phyloP scores from a whole-genome alignment of 2,113 vertebrate species.

The Triplophysa rosa region DNA sequence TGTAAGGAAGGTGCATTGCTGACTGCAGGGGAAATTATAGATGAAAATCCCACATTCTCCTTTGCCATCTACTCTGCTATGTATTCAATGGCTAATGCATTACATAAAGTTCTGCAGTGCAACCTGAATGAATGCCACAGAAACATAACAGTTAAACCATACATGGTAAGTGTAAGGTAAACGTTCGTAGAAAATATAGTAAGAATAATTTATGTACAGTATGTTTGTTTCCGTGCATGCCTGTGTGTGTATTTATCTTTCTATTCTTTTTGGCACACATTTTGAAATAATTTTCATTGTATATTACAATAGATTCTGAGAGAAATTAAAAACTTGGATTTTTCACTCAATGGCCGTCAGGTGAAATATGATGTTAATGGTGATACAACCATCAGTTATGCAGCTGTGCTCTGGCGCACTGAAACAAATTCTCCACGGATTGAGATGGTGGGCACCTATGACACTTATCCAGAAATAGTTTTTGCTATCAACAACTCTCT shows the following conservation, averaged over 20 bases:
- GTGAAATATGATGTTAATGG: constrained; percentile 68
- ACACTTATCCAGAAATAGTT: constrained; percentile 42
- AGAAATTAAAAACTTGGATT: constrained; percentile 61
- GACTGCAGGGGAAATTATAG: not conserved
- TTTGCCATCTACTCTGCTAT: constrained; percentile 71
- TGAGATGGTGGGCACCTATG: constrained; percentile 71
- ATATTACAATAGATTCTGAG: constrained; percentile 52
- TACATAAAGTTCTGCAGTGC: constrained; percentile 79
- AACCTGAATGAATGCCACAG: constrained; percentile 61
- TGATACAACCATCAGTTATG: constrained; percentile 68
- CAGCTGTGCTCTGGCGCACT: constrained; percentile 61
- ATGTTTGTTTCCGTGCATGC: too few species aligned
- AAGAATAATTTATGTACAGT: too few species aligned
- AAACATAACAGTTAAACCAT: constrained; percentile 67
- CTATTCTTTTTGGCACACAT: too few species aligned
- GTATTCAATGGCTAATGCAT: constrained; percentile 43
- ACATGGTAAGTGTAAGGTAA: constrained; percentile 71
- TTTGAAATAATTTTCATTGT: too few species aligned
- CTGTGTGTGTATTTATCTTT: too few species aligned
- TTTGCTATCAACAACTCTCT: constrained; percentile 62
- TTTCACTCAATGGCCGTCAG: too few species aligned
- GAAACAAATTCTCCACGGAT: constrained; percentile 45
- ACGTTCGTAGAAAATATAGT: not conserved
- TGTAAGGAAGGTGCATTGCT: constrained; percentile 66
- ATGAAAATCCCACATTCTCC: constrained; percentile 52